Conservation (phyloP, 2,888 invertebrate genomes). For the Stenichneumon culpator region DNA sequence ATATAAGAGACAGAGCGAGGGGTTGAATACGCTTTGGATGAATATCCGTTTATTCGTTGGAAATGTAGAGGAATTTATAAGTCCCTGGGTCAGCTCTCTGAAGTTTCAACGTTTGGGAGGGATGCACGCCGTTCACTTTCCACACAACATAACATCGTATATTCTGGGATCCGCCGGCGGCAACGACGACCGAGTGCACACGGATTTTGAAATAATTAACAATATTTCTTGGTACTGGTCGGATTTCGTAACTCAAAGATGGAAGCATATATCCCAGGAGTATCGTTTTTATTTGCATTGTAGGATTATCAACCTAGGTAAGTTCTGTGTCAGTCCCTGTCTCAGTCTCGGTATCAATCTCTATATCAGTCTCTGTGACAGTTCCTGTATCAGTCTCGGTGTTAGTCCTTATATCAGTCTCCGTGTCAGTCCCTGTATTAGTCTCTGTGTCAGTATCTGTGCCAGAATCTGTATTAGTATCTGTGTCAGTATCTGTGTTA, state of each 20-base stretch:
- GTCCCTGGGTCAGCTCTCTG: slow-evolving; percentile 46
- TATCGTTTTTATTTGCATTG: neutral
- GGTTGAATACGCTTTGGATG: slow-evolving; percentile 54
- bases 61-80: slow-evolving; percentile 58
- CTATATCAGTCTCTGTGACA: too few species aligned
- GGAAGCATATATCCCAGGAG: neutral
- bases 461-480: too few species aligned
- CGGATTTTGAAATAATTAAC: slow-evolving; percentile 22
- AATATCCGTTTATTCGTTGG: slow-evolving; percentile 47
- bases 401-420: too few species aligned
- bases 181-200: neutral
- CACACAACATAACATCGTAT: neutral
- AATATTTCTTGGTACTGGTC: slow-evolving; percentile 19
- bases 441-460: too few species aligned
- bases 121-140: neutral
- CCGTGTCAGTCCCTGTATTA: too few species aligned
- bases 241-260: neutral
- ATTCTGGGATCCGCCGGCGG: neutral
- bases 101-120: slow-evolving; percentile 6
- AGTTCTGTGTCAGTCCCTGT: too few species aligned
- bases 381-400: too few species aligned
- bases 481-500: too few species aligned
- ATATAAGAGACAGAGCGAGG: neutral
- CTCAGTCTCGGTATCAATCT: too few species aligned
- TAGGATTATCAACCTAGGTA: neutral